Percentiles rank a stretch among this genome's conserved stretches.
Evolutionary conservation across 2,113 vertebrate genomes (phyloP).

Genomic region (Hipposideros armiger): DNA sequence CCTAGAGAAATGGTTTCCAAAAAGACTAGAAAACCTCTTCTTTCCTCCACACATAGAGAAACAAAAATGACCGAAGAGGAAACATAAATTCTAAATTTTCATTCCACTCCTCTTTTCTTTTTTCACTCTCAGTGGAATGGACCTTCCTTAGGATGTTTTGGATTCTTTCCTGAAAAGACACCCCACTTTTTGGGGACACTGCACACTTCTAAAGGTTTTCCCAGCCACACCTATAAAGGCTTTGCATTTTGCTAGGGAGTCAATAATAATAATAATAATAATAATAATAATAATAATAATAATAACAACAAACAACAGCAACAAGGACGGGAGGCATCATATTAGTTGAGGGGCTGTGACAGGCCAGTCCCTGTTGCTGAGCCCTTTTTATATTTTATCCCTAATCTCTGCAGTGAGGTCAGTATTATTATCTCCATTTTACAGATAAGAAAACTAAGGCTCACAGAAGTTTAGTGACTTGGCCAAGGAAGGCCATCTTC

Average conservation of each 20-base stretch:
- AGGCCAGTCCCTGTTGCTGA: neutral
- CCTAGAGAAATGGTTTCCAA: neutral
- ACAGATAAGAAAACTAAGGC: neutral
- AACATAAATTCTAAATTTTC: neutral
- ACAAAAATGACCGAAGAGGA: neutral
- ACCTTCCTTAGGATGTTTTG: neutral
- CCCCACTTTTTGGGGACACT: neutral
- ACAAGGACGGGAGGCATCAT: neutral
- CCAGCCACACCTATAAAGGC: neutral
- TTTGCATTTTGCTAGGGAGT: neutral
- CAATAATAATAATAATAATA: neutral
- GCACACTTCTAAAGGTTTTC: neutral
- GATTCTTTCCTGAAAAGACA: neutral
- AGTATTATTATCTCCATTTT: neutral
- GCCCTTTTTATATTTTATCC: neutral
- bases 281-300: too few species aligned
- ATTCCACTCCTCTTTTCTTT: neutral
- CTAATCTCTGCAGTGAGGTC: neutral
- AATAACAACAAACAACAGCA: neutral
- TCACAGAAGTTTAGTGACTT: neutral
- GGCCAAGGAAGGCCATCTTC: neutral
- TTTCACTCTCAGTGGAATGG: neutral
- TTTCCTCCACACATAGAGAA: neutral
- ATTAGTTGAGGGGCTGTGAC: neutral
- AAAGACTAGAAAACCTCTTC: neutral